These are phyloP conservation scores for Ferdinandea cuprea DNA, from an alignment of 2,888 invertebrate genomes.

Conservation along the genomic window DNA sequence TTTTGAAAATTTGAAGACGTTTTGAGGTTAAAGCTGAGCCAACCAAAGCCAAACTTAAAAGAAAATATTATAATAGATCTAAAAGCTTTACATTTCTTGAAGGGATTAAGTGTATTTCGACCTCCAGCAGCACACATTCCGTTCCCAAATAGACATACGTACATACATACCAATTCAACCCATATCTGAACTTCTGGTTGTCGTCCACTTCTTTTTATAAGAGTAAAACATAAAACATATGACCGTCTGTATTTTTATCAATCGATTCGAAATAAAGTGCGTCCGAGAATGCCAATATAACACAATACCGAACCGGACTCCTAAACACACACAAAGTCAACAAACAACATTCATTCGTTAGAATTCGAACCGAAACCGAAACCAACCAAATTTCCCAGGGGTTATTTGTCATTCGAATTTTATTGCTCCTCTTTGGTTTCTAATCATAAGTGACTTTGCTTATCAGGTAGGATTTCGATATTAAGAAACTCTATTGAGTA, in stretches of 20 bases:
- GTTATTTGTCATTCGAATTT: constrained; percentile 70
- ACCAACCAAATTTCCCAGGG: constrained; percentile 49
- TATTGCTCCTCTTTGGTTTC: constrained; percentile 55
- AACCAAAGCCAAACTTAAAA: too few relatives aligned
- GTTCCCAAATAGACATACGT: not conserved
- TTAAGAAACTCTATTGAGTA: constrained; percentile 53
- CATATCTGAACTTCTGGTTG: not conserved
- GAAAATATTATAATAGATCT: too few relatives aligned
- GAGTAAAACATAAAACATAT: not conserved
- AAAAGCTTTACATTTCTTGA: too few relatives aligned
- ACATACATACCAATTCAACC: too few relatives aligned
- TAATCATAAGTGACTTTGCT: constrained; percentile 62
- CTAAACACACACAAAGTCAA: constrained; percentile 47
- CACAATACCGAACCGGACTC: constrained; percentile 48
- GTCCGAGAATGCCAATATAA: constrained; percentile 53
- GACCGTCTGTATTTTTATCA: constrained; percentile 32
- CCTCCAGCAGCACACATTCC: too few relatives aligned
- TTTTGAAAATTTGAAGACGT: too few relatives aligned
- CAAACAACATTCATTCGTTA: constrained; percentile 53
- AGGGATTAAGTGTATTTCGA: too few relatives aligned
- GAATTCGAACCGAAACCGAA: constrained; percentile 2
- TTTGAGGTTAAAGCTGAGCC: too few relatives aligned
- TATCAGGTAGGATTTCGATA: constrained; percentile 58
- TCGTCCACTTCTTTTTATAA: not conserved
- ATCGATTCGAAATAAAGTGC: constrained; percentile 54